A percentile compares a stretch with the other conserved stretches of the same genome.
Conservation (phyloP, 2,797 vertebrate species). For the Moxostoma hubbsi region DNA sequence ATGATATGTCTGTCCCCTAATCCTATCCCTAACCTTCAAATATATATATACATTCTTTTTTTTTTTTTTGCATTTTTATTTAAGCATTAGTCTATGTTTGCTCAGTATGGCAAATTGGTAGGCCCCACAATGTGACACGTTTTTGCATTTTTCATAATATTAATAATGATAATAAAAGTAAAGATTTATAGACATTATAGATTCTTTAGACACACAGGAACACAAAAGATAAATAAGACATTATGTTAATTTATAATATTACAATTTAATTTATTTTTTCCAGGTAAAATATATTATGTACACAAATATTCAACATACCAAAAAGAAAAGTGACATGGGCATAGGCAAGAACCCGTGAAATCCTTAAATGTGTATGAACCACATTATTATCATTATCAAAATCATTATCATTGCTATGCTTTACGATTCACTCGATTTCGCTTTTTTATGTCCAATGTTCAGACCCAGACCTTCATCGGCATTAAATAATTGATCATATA, state of each 20-base stretch:
- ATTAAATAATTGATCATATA: not conserved
- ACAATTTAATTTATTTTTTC: conserved; percentile 16
- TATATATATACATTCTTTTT: too few species aligned
- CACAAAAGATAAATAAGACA: not conserved
- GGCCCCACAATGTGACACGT: too few species aligned
- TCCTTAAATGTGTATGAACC: not conserved
- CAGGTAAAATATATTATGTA: conserved; percentile 6
- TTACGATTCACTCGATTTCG: not conserved
- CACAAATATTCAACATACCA: not conserved
- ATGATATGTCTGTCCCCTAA: too few species aligned
- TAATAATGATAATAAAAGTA: too few species aligned
- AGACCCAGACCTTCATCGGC: not conserved
- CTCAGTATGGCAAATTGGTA: too few species aligned
- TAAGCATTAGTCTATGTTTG: too few species aligned
- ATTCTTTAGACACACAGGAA: not conserved
- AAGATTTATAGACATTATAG: too few species aligned
- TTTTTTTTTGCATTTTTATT: not conserved
- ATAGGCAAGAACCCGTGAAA: not conserved
- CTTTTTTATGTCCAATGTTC: not conserved
- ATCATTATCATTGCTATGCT: not conserved
- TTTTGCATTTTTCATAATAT: too few species aligned
- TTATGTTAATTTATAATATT: not conserved
- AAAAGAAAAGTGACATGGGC: not conserved
- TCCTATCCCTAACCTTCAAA: too few species aligned
- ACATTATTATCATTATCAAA: too few species aligned